Evolutionary conservation across 23 tunicate genomes (phyloP).

Genomic region (Phallusia fumigata): DNA sequence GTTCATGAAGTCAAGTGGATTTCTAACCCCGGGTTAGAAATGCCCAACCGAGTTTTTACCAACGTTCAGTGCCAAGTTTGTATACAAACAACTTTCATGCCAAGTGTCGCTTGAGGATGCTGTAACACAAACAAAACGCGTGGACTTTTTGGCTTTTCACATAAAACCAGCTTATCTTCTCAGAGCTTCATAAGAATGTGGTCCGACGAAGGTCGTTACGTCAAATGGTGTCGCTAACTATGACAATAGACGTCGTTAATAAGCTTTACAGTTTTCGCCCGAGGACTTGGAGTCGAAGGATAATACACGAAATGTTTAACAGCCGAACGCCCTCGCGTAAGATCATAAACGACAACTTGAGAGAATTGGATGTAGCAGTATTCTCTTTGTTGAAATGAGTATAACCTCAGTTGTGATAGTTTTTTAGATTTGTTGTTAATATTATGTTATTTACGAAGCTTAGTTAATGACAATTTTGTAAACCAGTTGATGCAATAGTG

Average conservation of each 20-base stretch:
- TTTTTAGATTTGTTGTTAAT: too few species aligned
- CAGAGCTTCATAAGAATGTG: background rate
- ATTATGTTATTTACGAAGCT: too few species aligned
- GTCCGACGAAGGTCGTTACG: background rate
- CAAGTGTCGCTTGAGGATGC: background rate
- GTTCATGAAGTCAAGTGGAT: background rate
- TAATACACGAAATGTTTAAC: too few species aligned
- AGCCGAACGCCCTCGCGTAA: too few species aligned
- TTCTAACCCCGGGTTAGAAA: slow-evolving; percentile 2
- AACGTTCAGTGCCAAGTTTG: background rate
- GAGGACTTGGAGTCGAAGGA: background rate
- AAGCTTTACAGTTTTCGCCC: slow-evolving; percentile 2
- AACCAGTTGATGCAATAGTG: too few species aligned
- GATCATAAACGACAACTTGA: too few species aligned
- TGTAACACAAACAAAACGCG: background rate
- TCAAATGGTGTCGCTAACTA: background rate
- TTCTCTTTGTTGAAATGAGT: too few species aligned
- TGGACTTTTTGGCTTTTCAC: too few species aligned
- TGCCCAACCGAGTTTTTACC: background rate
- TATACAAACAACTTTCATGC: background rate
- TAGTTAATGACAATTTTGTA: too few species aligned
- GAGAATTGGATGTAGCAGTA: too few species aligned
- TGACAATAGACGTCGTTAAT: background rate
- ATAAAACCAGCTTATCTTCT: background rate
- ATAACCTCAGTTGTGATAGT: too few species aligned